Evolutionary conservation across 2,797 vertebrate species (phyloP).

Genomic region (Chiloscyllium punctatum): DNA sequence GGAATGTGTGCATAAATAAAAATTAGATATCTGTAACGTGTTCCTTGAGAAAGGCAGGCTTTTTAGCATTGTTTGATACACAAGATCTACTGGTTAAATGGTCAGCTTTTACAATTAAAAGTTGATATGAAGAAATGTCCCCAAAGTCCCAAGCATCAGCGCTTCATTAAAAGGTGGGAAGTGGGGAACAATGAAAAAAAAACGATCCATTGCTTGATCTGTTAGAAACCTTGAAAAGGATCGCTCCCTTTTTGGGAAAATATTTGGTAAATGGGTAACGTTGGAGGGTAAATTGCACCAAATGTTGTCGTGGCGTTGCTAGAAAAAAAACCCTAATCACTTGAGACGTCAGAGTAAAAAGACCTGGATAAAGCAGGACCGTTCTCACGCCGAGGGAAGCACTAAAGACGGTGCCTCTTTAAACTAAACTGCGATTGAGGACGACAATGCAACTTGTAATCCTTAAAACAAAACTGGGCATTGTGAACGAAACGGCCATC

Average conservation of each 20-base stretch:
- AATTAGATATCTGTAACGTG: background rate
- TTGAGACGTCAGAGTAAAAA: background rate
- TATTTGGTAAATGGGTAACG: background rate
- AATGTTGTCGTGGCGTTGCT: background rate
- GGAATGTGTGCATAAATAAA: background rate
- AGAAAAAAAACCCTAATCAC: background rate
- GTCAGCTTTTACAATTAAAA: background rate
- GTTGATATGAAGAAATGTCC: background rate
- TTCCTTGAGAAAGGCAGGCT: background rate
- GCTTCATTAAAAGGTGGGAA: background rate
- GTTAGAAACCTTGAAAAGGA: background rate
- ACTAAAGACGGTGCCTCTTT: background rate
- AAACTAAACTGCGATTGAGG: background rate
- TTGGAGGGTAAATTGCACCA: background rate
- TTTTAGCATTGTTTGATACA: background rate
- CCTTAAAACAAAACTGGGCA: background rate
- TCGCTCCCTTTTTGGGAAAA: background rate
- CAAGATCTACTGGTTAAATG: background rate
- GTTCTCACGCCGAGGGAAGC: background rate
- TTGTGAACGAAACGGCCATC: background rate
- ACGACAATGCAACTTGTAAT: background rate
- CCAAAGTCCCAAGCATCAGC: background rate
- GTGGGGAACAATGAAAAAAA: background rate
- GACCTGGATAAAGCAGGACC: background rate
- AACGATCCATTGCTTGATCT: too few species aligned